These are phyloP conservation scores for Archilochus colubris DNA, from an alignment of 2,113 vertebrate genomes.

Conservation along the genomic window DNA sequence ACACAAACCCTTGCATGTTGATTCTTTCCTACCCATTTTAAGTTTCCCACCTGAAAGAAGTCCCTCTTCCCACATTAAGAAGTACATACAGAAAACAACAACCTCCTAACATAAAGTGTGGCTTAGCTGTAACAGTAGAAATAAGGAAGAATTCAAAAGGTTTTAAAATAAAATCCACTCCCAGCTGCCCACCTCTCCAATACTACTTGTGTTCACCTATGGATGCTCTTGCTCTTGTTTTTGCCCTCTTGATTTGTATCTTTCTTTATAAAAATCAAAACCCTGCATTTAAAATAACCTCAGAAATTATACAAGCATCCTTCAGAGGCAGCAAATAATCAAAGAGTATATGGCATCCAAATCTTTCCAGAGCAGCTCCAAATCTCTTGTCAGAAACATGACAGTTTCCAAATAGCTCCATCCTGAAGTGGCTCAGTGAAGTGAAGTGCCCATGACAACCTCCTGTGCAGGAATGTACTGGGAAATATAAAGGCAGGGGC, in stretches of 20 bases:
- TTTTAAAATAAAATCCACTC: not conserved
- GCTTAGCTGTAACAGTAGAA: not conserved
- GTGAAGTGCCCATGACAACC: not conserved
- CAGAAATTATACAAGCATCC: not conserved
- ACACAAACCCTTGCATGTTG: not conserved
- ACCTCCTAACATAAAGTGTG: not conserved
- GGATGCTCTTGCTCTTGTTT: not conserved
- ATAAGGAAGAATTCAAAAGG: not conserved
- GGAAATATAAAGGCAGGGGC: not conserved
- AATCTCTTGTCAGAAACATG: not conserved
- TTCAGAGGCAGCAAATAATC: not conserved
- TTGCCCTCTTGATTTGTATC: not conserved
- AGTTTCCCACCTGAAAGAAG: not conserved
- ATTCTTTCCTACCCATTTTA: not conserved
- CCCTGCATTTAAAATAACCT: not conserved
- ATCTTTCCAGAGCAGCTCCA: not conserved
- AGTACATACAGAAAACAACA: not conserved
- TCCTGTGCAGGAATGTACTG: not conserved
- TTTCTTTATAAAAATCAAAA: not conserved
- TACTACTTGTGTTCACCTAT: not conserved
- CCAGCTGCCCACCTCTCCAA: not conserved
- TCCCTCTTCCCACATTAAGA: not conserved
- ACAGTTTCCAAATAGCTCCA: not conserved
- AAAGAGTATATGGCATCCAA: not conserved
- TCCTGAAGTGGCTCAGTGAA: not conserved